Evolutionary conservation across 2,797 vertebrate species (phyloP).

Genomic region (Valencia hispanica): DNA sequence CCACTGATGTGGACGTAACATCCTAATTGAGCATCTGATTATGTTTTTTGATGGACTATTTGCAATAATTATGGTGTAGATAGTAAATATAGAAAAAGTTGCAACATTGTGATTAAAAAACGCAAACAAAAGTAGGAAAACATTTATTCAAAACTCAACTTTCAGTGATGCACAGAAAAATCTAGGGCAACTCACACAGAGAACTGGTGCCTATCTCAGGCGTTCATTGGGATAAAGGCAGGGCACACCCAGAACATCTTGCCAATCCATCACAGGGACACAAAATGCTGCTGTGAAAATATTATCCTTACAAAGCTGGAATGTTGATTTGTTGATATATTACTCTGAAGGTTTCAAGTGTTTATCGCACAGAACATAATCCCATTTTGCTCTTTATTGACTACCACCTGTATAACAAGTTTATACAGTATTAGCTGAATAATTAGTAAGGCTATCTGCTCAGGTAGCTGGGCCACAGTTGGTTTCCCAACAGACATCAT

Average conservation of each 20-base stretch:
- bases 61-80: slow-evolving; percentile 17
- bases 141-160: slow-evolving; percentile 14
- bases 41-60: slow-evolving; percentile 22
- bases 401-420: background rate
- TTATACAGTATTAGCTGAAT: background rate
- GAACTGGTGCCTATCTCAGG: too few species aligned
- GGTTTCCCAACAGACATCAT: background rate
- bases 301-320: background rate
- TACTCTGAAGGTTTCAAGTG: background rate
- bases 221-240: too few species aligned
- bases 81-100: slow-evolving; percentile 32
- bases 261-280: background rate
- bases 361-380: background rate
- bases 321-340: background rate
- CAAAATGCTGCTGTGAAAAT: background rate
- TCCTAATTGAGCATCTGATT: slow-evolving; percentile 14
- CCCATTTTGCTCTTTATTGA: background rate
- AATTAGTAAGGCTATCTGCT: background rate
- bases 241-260: background rate
- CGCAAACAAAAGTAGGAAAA: background rate
- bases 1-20: slow-evolving; percentile 14
- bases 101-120: slow-evolving; percentile 18
- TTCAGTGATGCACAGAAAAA: slow-evolving; percentile 36
- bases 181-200: slow-evolving; percentile 36
- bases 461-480: background rate